phyloP scores from a whole-genome alignment of 1,140 invertebrate genomes.

The Cotesia vestalis region DNA sequence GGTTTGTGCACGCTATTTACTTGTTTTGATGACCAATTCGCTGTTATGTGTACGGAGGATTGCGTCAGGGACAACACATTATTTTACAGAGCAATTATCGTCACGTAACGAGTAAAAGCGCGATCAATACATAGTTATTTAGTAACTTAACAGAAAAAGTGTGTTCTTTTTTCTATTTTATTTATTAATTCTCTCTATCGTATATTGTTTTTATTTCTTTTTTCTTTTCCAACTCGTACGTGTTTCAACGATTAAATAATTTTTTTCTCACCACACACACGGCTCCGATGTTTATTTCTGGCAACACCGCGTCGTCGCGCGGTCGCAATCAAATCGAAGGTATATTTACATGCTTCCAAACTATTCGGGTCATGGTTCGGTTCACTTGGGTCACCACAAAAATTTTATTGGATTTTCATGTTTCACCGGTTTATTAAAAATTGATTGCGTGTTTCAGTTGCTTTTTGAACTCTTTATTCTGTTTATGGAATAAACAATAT shows the following conservation, averaged over 20 bases:
- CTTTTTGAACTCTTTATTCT: slow-evolving; percentile 1
- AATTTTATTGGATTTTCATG: slow-evolving; percentile 7
- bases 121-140: slow-evolving; percentile 16
- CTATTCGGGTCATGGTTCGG: slow-evolving; percentile 31
- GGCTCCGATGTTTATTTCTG: slow-evolving; percentile 25
- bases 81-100: slow-evolving; percentile 25
- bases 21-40: slow-evolving; percentile 25
- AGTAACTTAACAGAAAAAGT: slow-evolving; percentile 5
- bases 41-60: slow-evolving; percentile 7
- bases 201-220: slow-evolving; percentile 19
- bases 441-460: neutral
- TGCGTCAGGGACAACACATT: slow-evolving; percentile 25
- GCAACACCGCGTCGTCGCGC: slow-evolving; percentile 4
- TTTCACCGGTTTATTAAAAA: slow-evolving; percentile 6
- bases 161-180: slow-evolving; percentile 21
- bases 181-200: slow-evolving; percentile 21
- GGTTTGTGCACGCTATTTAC: slow-evolving; percentile 26
- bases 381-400: slow-evolving; percentile 13
- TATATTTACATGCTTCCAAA: slow-evolving; percentile 27
- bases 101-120: slow-evolving; percentile 16
- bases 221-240: neutral
- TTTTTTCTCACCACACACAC: slow-evolving; percentile 14
- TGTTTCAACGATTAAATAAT: slow-evolving; percentile 1
- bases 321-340: slow-evolving; percentile 30
- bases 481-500: neutral